Percentiles rank a stretch among this genome's conserved stretches.
Conservation (phyloP, 2,113 vertebrate species). For the Dipodomys merriami region DNA sequence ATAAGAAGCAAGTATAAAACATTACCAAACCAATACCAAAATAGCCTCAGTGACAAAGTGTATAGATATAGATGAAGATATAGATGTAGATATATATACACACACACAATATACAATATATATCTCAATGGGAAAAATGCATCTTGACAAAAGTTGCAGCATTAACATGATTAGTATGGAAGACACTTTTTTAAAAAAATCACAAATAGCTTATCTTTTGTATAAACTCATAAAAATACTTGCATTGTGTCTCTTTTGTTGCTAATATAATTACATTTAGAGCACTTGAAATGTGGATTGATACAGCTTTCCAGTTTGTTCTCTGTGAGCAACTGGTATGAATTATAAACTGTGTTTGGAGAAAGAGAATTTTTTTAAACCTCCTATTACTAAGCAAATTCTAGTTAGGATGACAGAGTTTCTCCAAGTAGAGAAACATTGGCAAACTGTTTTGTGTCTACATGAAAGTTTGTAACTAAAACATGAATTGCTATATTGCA, state of each 20-base stretch:
- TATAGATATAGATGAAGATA: no score
- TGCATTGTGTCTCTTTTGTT: neutral
- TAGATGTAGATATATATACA: no score
- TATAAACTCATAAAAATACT: neutral
- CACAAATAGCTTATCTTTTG: neutral
- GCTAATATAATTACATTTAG: slow-evolving; percentile 1
- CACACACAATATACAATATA: no score
- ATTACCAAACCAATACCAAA: neutral
- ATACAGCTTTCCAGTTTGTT: neutral
- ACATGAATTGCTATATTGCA: neutral
- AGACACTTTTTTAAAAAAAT: neutral
- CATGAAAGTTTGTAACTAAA: slow-evolving; percentile 12
- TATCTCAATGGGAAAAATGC: neutral
- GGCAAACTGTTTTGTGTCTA: slow-evolving; percentile 4
- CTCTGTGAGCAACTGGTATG: neutral
- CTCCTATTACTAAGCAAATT: slow-evolving; percentile 28
- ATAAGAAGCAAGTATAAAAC: neutral
- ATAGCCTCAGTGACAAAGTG: neutral
- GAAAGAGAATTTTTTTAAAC: slow-evolving; percentile 4
- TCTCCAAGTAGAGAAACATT: neutral
- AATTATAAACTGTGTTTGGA: slow-evolving; percentile 44
- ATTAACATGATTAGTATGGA: neutral
- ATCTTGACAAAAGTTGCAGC: neutral
- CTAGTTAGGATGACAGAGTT: neutral
- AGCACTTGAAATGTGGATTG: slow-evolving; percentile 26